Percentiles rank a stretch among this genome's conserved stretches.
Evolutionary conservation across 2,888 invertebrate species (phyloP).

Genomic region (Rhopalosiphum nymphaeae): DNA sequence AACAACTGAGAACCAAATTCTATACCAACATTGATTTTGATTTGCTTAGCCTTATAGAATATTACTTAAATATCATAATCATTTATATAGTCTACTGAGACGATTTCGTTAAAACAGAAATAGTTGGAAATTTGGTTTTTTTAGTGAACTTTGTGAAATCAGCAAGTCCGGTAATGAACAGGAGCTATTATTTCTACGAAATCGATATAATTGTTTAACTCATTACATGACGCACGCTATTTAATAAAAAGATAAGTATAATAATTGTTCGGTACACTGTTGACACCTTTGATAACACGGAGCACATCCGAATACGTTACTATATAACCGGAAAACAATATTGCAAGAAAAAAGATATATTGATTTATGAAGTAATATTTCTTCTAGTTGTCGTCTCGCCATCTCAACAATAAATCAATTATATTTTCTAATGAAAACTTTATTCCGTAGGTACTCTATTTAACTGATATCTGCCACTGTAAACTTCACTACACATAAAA

Average conservation of each 20-base stretch:
- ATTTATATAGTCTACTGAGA: neutral
- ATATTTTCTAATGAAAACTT: neutral
- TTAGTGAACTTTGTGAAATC: neutral
- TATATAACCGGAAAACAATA: neutral
- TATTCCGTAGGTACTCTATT: neutral
- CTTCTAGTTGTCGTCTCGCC: neutral
- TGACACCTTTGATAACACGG: neutral
- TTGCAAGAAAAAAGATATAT: neutral
- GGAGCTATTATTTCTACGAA: neutral
- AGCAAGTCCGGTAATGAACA: neutral
- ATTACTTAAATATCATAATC: neutral
- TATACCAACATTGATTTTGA: neutral
- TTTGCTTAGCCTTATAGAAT: neutral
- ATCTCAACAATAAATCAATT: neutral
- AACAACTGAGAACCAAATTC: neutral
- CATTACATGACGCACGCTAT: neutral
- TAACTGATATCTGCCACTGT: neutral
- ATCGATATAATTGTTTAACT: neutral
- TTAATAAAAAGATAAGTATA: neutral
- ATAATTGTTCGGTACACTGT: neutral
- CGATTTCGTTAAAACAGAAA: neutral
- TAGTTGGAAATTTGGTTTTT: neutral
- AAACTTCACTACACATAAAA: neutral
- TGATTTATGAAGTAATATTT: neutral
- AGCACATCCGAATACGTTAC: neutral